phyloP scores from a whole-genome alignment of 1,140 invertebrate genomes.

The Meloidogyne chitwoodi region DNA sequence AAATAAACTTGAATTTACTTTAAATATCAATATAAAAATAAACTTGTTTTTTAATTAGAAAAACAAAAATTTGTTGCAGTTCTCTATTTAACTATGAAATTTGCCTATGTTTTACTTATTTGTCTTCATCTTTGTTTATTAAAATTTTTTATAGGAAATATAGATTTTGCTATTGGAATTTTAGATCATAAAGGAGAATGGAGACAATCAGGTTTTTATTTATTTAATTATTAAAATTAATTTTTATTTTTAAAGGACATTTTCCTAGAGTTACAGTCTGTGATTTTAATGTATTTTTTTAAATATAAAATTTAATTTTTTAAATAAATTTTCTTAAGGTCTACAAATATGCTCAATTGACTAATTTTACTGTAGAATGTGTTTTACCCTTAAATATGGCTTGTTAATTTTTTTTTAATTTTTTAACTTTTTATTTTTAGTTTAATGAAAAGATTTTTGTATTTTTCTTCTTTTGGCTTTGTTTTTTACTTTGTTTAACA shows the following conservation, averaged over 20 bases:
- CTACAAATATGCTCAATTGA: constrained; percentile 28
- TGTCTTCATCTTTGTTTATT: constrained; percentile 41
- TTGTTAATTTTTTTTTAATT: constrained; percentile 18
- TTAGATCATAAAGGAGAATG: constrained; percentile 39
- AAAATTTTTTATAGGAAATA: constrained; percentile 39
- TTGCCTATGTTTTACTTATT: constrained; percentile 45
- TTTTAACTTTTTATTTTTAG: constrained; percentile 34
- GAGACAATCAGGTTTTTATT: constrained; percentile 18
- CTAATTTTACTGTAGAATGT: constrained; percentile 51
- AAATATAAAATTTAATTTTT: neutral
- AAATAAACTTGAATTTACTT: neutral
- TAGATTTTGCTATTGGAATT: constrained; percentile 43
- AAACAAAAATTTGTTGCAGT: constrained; percentile 43
- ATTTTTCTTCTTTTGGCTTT: constrained; percentile 60
- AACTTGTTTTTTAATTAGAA: neutral
- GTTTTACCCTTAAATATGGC: constrained; percentile 48
- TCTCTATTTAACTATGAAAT: constrained; percentile 49
- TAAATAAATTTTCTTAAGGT: neutral
- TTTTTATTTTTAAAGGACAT: constrained; percentile 17
- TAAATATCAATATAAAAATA: neutral
- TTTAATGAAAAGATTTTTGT: constrained; percentile 61
- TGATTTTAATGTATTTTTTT: constrained; percentile 40
- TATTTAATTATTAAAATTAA: neutral
- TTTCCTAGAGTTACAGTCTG: constrained; percentile 51
- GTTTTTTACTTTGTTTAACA: constrained; percentile 42